Evolutionary conservation across 1,140 invertebrate species (phyloP).

Genomic region (Bombus difficillimus): DNA sequence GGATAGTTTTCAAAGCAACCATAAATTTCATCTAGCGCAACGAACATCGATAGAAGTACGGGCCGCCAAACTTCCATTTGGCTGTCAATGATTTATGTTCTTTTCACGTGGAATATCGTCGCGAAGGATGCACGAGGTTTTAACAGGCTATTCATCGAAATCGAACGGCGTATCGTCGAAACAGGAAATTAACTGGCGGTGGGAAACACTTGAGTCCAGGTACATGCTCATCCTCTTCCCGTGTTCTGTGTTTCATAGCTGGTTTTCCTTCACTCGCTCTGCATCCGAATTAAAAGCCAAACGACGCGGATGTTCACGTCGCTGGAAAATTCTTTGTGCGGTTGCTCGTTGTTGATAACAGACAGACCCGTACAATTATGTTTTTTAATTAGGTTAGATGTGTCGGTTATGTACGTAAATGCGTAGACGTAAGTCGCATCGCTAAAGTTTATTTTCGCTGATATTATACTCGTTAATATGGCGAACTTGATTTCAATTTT

Average conservation of each 20-base stretch:
- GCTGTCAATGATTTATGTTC: conserved; percentile 3
- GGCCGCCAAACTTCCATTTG: not conserved
- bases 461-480: no score
- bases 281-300: not conserved
- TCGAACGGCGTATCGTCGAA: not conserved
- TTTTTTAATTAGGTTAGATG: not conserved
- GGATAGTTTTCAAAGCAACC: no score
- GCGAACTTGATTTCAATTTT: not conserved
- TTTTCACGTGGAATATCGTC: not conserved
- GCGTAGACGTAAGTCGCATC: not conserved
- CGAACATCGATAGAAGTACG: not conserved
- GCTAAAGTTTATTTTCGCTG: not conserved
- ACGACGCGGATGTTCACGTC: not conserved
- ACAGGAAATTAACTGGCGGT: conserved; percentile 21
- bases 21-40: not conserved
- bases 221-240: no score
- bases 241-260: not conserved
- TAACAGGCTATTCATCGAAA: not conserved
- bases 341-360: no score
- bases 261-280: not conserved
- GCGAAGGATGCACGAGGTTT: not conserved
- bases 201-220: not conserved
- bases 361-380: not conserved
- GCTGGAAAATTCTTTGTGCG: not conserved
- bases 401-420: not conserved